Evolutionary conservation across 2,113 vertebrate species (phyloP).

Genomic region (Nycticryphes semicollaris): DNA sequence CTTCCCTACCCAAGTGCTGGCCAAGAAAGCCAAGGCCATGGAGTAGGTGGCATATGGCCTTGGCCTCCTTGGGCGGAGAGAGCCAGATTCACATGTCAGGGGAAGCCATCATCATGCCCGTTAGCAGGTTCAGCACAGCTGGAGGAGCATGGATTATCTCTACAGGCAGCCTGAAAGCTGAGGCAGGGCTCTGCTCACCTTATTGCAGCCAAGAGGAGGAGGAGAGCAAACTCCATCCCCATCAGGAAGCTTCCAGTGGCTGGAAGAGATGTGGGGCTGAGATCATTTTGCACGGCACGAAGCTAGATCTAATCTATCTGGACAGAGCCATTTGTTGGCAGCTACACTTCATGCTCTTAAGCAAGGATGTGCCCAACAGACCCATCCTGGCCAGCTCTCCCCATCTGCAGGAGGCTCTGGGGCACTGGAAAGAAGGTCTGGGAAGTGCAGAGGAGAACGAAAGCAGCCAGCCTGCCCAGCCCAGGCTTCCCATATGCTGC

Average conservation of each 20-base stretch:
- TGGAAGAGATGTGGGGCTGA: not conserved
- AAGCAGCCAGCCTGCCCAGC: not conserved
- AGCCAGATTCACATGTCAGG: not conserved
- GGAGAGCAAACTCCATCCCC: not conserved
- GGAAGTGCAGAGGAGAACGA: not conserved
- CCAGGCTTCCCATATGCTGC: not conserved
- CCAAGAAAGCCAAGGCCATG: not conserved
- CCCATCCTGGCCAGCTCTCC: not conserved
- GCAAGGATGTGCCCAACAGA: not conserved
- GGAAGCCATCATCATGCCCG: not conserved
- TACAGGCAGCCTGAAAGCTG: not conserved
- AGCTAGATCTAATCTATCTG: not conserved
- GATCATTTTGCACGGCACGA: not conserved
- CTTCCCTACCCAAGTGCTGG: not conserved
- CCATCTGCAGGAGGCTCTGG: not conserved
- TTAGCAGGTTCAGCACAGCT: not conserved
- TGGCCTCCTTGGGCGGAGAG: not conserved
- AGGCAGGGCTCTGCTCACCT: not conserved
- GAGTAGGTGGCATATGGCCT: constrained; percentile 12
- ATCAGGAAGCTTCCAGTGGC: not conserved
- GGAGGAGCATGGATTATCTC: not conserved
- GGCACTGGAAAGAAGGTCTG: not conserved
- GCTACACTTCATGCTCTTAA: not conserved
- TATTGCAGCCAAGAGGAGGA: constrained; percentile 6
- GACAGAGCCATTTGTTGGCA: not conserved